Evolutionary conservation across 1,140 invertebrate species (phyloP), one percentile per base, ranked within the genome.

Genomic region (Hesperophylax magnus): DNA sequence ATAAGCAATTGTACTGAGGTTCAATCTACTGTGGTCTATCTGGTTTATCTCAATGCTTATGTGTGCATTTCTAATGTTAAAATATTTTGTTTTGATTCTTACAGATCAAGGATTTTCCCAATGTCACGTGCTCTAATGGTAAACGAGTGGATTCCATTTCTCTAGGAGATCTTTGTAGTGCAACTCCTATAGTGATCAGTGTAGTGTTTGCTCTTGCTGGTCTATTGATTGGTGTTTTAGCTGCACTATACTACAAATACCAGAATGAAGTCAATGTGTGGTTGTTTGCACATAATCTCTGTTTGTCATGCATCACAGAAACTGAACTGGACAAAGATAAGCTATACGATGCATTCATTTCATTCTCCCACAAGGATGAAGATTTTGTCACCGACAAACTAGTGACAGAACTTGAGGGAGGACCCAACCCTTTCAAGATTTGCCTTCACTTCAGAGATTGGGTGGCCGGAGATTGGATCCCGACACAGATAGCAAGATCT

Each of bases 371-470:
- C 84, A 92, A 93, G 85, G 97, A 98, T 86, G 93, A 94, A 77
- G 91, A 92, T 5, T 96, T 95, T 86, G 93, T 97, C 0, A 87
- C 93, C 0, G 89, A 93, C 5, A 89, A 93, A 69, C 86, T 98
- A 22, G 91, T 96, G 53, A 88, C 93, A 0, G 90, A 92, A 60
- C 86, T 98, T n/a, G 94, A 95, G 86, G 86, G 86, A 9, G 92
- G 92, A 0, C 86, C 89, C 0, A 88, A 86, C 9, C 90, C 92
- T 8, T 93, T 92, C 84, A 93, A 93, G 85, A 84, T 84, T 0
- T 98, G 96, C 85, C 85, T 98, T 6, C 96, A 97, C 86, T 93
- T 93, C 79, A 90, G 97, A 17, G 95, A 98, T 86, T 98, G 95
- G 93, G 85, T 92, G 58, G 91, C 92, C 0, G 94, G 97, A 0